Evolutionary conservation across 2,888 invertebrate genomes (phyloP).

Genomic region (Andrena trimmerana): DNA sequence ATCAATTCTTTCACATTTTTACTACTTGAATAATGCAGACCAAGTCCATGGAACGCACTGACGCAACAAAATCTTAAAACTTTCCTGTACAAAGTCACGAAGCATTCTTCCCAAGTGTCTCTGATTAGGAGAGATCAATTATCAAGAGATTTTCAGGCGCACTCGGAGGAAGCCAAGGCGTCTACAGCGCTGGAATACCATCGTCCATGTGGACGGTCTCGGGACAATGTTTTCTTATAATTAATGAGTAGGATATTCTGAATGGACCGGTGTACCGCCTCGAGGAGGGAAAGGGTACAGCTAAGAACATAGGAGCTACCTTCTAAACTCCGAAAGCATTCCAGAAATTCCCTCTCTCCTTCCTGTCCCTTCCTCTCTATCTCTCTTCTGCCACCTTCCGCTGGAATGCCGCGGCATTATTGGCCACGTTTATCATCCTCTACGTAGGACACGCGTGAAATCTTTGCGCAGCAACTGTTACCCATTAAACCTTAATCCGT

Average conservation of each 20-base stretch:
- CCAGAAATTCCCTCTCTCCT: constrained; percentile 73
- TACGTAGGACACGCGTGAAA: constrained; percentile 59
- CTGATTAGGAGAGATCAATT: not conserved
- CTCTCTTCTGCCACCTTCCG: constrained; percentile 38
- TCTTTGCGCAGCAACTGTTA: constrained; percentile 59
- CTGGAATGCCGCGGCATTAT: constrained; percentile 76
- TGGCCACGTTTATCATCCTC: constrained; percentile 74
- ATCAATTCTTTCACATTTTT: not conserved
- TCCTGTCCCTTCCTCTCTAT: constrained; percentile 27
- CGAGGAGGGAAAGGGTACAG: constrained; percentile 79
- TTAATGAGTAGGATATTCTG: constrained; percentile 80
- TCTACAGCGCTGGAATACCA: constrained; percentile 30
- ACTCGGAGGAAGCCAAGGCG: not conserved
- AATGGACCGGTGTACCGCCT: constrained; percentile 80
- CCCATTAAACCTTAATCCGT: constrained; percentile 8
- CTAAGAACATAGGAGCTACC: constrained; percentile 78
- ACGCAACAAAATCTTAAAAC: not conserved
- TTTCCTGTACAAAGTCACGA: not conserved
- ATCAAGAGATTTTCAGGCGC: constrained; percentile 24
- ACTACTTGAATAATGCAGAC: not conserved
- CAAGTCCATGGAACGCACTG: not conserved
- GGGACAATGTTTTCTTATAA: constrained; percentile 83
- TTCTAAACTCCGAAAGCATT: constrained; percentile 75
- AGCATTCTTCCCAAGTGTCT: not conserved
- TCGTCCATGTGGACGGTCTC: constrained; percentile 60